Conservation (phyloP, 1,140 invertebrate species). For the Hylaeus volcanicus region DNA sequence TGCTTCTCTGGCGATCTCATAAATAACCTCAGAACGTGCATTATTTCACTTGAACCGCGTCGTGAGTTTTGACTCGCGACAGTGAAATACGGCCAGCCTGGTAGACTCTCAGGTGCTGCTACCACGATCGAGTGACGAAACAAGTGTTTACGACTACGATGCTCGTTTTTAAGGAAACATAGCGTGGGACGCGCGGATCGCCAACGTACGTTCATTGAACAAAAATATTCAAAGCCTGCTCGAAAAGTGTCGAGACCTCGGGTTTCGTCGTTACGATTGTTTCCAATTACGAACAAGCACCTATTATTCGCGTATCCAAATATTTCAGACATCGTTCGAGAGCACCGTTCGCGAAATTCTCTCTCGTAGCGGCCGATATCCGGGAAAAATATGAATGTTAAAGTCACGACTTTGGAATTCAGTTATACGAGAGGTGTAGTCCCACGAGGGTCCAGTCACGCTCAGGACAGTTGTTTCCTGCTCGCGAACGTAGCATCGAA, state of each 20-base stretch:
- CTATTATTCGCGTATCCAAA: too few relatives aligned
- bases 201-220: too few relatives aligned
- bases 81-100: slow-evolving; percentile 62
- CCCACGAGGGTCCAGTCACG: slow-evolving; percentile 28
- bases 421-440: slow-evolving; percentile 54
- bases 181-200: too few relatives aligned
- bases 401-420: slow-evolving; percentile 54
- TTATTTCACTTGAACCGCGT: slow-evolving; percentile 63
- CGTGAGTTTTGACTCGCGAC: slow-evolving; percentile 65
- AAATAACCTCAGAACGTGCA: slow-evolving; percentile 64
- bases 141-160: not conserved
- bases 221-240: not conserved
- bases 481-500: not conserved
- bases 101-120: slow-evolving; percentile 37
- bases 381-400: slow-evolving; percentile 48
- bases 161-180: not conserved
- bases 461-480: slow-evolving; percentile 57
- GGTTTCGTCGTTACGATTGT: too few relatives aligned
- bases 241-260: not conserved
- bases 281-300: too few relatives aligned
- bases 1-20: slow-evolving; percentile 59
- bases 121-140: slow-evolving; percentile 34
- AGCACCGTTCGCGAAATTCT: slow-evolving; percentile 42
- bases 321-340: slow-evolving; percentile 10
- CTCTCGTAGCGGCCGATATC: slow-evolving; percentile 16